Base-by-base conservation (phyloP, 2,888 invertebrate genomes). In the Phengaris alcon region DNA sequence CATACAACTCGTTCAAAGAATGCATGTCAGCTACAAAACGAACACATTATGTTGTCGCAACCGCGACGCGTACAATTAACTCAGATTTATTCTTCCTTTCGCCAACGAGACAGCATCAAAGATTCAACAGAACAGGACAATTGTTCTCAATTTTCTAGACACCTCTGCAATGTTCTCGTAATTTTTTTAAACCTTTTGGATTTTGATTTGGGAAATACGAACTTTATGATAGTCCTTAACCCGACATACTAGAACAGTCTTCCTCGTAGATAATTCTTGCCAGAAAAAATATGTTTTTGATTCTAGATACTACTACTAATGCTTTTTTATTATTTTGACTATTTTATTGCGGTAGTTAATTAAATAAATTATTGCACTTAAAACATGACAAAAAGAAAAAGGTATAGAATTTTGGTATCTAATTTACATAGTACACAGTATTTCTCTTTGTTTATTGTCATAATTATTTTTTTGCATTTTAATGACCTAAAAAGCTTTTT, bases 121-220 rank as follows among this genome's bases (percentile, higher is more conserved):
- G 88, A 88, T 88, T 90, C 89, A 88, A 90, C 87, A 88, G 86
- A 86, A 85, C 86, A 87, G 86, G 87, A 88, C 88, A 88, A 90
- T 91, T 91, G 90, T 90, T 87, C 88, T 88, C 88, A 89, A 91
- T 90, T 90, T 90, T 90, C 89, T 88, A 90, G 91, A 90, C 91
- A 90, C 89, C 87, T 88, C 82, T 84, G 90, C 90, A 89, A 90
- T 90, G 87, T 87, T 86, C 81, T 82, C 84, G 86, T 89, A 90
- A 90, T 91, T 92, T 90, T 90, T 92, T 90, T 85, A 57, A 48
- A 48, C 46, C 15, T 13, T 75, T 86, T 87, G 86, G 86, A 87
- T 89, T 88, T 89, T 90, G 86, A 86, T 84, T 86, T 84, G 82
- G 87, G 87, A 88, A 89, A 89, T 73, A 12, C 44, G 0, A 68